phyloP scores from a whole-genome alignment of 2,888 invertebrate genomes.

The Dascillus cervinus region DNA sequence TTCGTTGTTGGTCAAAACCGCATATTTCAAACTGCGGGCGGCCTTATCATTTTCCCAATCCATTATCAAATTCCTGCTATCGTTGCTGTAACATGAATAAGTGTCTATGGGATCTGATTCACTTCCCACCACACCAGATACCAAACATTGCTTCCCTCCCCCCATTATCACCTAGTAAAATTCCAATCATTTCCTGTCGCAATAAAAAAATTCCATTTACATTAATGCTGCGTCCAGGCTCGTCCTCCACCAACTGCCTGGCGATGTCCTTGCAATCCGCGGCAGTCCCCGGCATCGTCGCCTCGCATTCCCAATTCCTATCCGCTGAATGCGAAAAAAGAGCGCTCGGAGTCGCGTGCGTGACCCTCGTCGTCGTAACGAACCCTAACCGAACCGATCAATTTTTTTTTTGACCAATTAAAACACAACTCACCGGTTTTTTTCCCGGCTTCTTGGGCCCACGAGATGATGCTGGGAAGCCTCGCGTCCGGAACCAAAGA shows the following conservation, averaged over 20 bases:
- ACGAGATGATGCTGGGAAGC: conserved; percentile 57
- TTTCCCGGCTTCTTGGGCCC: conserved; percentile 70
- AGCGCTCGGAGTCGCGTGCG: conserved; percentile 81
- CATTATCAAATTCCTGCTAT: conserved; percentile 67
- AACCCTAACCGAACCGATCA: too few relatives aligned
- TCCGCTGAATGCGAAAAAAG: conserved; percentile 69
- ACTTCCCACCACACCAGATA: conserved; percentile 48
- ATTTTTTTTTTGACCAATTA: too few relatives aligned
- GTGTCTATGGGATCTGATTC: conserved; percentile 43
- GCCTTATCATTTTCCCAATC: conserved; percentile 55
- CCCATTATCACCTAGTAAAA: conserved; percentile 70
- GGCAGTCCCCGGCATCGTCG: conserved; percentile 49
- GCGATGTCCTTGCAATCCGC: conserved; percentile 74
- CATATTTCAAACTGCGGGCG: conserved; percentile 45
- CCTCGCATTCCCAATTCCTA: conserved; percentile 77
- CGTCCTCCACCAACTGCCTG: conserved; percentile 69
- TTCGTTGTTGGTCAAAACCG: conserved; percentile 59
- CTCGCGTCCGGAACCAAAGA: conserved; percentile 51
- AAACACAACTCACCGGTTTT: conserved; percentile 65
- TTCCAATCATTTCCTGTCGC: too few relatives aligned
- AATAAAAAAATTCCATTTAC: conserved; percentile 41
- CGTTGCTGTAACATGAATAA: conserved; percentile 55
- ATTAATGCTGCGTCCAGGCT: conserved; percentile 69
- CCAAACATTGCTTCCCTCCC: conserved; percentile 69
- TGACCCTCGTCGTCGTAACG: conserved; percentile 82